phyloP scores from a whole-genome alignment of 2,797 vertebrate species.

The Mastacembelus armatus region DNA sequence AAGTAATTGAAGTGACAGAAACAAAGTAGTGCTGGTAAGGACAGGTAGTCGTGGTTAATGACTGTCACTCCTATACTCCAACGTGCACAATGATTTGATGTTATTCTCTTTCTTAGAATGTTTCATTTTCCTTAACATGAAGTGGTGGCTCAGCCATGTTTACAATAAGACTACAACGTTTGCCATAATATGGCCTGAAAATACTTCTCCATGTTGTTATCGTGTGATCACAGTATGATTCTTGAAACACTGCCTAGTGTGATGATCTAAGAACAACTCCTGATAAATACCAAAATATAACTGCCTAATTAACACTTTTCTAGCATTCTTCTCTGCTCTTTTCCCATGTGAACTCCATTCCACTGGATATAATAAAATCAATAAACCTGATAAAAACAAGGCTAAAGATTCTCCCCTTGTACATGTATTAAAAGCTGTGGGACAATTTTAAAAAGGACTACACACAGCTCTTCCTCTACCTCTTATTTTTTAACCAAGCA shows the following conservation, averaged over 20 bases:
- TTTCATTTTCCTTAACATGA: neutral
- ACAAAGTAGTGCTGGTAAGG: neutral
- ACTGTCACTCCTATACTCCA: neutral
- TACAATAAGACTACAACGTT: neutral
- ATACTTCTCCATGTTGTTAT: neutral
- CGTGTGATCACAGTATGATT: conserved; percentile 24
- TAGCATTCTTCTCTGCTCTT: neutral
- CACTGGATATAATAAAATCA: neutral
- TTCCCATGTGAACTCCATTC: neutral
- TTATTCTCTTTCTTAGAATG: no score
- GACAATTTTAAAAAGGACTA: neutral
- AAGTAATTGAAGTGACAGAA: neutral
- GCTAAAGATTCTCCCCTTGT: neutral
- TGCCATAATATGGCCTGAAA: neutral
- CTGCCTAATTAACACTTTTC: conserved; percentile 12
- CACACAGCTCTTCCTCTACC: no score
- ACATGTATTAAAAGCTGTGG: neutral
- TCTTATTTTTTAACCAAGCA: conserved; percentile 18
- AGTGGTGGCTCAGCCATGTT: neutral
- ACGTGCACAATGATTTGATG: no score
- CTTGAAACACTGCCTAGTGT: conserved; percentile 9
- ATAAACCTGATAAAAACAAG: no score
- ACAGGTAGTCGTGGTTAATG: neutral
- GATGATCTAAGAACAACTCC: conserved; percentile 4
- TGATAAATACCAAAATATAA: neutral